Percentiles rank a stretch among this genome's conserved stretches.
Conservation (phyloP, 2,888 invertebrate species). For the Drosophila melanosoma region DNA sequence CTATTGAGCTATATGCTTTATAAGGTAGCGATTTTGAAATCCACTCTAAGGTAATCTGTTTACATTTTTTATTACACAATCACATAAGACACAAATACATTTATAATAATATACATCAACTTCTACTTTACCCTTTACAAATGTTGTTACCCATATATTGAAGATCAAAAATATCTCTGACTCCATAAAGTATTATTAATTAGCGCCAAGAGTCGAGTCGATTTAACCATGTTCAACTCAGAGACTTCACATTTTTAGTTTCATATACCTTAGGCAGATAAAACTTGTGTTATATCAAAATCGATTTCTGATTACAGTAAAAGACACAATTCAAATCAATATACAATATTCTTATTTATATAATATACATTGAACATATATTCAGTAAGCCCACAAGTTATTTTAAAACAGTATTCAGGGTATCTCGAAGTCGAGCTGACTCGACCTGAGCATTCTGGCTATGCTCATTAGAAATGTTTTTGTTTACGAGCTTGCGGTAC, state of each 20-base stretch:
- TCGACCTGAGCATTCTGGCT: neutral
- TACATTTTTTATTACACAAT: neutral
- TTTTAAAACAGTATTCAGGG: neutral
- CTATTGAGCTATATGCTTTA: neutral
- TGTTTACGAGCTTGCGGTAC: neutral
- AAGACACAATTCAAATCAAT: neutral
- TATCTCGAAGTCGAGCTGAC: neutral
- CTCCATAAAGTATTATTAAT: neutral
- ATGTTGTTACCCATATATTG: no score
- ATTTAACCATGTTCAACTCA: neutral
- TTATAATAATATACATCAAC: neutral
- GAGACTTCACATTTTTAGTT: neutral
- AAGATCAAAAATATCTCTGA: neutral
- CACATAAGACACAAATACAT: neutral
- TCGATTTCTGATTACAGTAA: neutral
- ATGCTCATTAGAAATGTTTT: neutral
- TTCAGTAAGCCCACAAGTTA: rapidly evolving
- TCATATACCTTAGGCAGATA: neutral
- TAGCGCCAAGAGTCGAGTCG: no score
- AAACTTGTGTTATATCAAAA: no score
- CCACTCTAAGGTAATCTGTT: neutral
- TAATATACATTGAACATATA: neutral
- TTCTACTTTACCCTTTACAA: neutral
- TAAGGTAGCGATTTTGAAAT: neutral
- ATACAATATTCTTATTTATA: neutral